Conservation (phyloP, 2,113 vertebrate species). For the Mugil cephalus region DNA sequence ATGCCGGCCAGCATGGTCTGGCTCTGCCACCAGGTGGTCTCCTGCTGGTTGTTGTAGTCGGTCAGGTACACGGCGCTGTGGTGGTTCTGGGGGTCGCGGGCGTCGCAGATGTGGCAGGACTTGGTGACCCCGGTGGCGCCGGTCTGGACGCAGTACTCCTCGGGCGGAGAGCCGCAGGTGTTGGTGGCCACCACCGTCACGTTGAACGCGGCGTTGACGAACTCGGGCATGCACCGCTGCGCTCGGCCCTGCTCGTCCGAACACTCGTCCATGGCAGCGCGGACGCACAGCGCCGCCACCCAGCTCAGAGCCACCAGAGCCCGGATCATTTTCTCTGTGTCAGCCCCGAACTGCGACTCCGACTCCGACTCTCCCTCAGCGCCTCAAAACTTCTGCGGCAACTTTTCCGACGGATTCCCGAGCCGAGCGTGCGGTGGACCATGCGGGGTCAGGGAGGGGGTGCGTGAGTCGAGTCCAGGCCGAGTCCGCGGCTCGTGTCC, state of each 20-base stretch:
- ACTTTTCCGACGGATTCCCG: slow-evolving; percentile 45
- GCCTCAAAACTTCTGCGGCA: slow-evolving; percentile 42
- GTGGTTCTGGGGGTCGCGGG: slow-evolving; percentile 88
- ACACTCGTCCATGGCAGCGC: slow-evolving; percentile 94
- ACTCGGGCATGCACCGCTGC: slow-evolving; percentile 98
- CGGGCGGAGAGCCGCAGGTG: slow-evolving; percentile 94
- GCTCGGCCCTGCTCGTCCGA: slow-evolving; percentile 82
- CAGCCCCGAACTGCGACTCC: no score
- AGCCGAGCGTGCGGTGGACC: slow-evolving; percentile 9
- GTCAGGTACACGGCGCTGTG: slow-evolving; percentile 94
- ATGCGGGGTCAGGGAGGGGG: slow-evolving; percentile 41
- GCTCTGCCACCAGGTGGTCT: slow-evolving; percentile 99
- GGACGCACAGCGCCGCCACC: slow-evolving; percentile 56
- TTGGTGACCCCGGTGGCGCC: slow-evolving; percentile 98
- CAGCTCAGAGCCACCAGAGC: slow-evolving; percentile 58
- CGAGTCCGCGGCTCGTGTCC: slow-evolving; percentile 33
- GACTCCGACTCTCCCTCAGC: slow-evolving; percentile 37
- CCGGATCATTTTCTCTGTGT: slow-evolving; percentile 61
- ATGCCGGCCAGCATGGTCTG: slow-evolving; percentile 97
- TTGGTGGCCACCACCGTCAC: slow-evolving; percentile 94
- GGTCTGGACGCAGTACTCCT: slow-evolving; percentile 99
- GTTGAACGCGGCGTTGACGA: slow-evolving; percentile 98
- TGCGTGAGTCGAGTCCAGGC: no score
- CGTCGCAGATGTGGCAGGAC: slow-evolving; percentile 98
- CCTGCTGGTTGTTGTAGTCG: slow-evolving; percentile 98